A percentile compares a stretch with the other conserved stretches of the same genome.
Conservation (phyloP, 2,797 vertebrate genomes). For the Neoniphon sammara region DNA sequence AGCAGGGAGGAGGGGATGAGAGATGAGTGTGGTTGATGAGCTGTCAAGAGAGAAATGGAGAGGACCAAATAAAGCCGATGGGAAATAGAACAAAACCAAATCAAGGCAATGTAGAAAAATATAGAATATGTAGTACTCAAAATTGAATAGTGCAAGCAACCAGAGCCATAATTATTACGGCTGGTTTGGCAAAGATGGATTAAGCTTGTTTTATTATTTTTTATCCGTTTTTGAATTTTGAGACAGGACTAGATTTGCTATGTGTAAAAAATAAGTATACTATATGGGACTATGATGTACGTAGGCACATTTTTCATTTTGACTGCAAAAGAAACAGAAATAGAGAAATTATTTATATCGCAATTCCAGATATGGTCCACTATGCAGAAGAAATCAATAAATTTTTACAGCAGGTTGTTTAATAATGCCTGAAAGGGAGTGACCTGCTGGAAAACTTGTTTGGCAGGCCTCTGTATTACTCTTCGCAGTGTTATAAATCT, state of each 20-base stretch:
- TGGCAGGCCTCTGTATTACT: constrained; percentile 1
- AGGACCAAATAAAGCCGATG: no score
- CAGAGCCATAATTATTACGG: no score
- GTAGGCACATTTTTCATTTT: no score
- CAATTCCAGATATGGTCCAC: neutral
- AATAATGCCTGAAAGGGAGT: neutral
- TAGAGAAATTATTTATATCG: neutral
- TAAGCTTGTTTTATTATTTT: no score
- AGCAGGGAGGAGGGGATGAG: neutral
- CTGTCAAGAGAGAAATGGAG: constrained; percentile 15
- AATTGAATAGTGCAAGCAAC: no score
- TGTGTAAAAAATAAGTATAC: no score
- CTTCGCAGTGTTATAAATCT: constrained; percentile 3
- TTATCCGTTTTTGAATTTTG: no score
- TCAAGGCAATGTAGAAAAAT: neutral
- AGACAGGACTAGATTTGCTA: no score
- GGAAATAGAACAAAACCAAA: neutral
- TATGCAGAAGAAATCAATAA: neutral
- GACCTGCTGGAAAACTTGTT: neutral
- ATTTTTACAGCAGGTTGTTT: neutral
- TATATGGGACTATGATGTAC: no score
- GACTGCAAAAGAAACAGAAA: no score
- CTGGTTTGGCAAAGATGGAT: no score
- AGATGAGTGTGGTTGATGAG: constrained; percentile 37
- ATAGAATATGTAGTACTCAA: neutral